Evolutionary conservation across 2,113 vertebrate species (phyloP).

Genomic region (Lampris megalopsis): DNA sequence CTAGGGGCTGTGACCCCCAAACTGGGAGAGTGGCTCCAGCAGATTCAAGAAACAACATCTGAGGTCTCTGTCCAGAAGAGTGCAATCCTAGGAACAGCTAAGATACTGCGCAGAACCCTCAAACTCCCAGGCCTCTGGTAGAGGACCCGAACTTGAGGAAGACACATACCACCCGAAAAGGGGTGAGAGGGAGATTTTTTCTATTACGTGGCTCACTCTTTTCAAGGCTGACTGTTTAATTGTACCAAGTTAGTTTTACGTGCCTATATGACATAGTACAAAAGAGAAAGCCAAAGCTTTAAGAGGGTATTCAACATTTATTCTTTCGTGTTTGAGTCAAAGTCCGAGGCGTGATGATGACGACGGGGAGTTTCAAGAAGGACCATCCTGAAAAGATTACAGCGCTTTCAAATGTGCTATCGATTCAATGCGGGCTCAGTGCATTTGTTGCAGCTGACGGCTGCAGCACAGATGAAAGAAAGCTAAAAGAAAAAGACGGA

Average conservation of each 20-base stretch:
- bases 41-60: no score
- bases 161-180: no score
- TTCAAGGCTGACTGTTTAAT: constrained; percentile 59
- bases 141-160: no score
- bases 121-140: no score
- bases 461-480: constrained; percentile 41
- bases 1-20: no score
- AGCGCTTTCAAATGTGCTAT: constrained; percentile 21
- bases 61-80: no score
- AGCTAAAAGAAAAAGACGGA: no score
- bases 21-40: no score
- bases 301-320: constrained; percentile 14
- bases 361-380: constrained; percentile 11
- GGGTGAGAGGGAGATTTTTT: no score
- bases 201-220: background rate
- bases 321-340: constrained; percentile 20
- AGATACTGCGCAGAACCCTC: no score
- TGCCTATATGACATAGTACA: constrained; percentile 27
- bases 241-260: constrained; percentile 51
- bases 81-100: no score
- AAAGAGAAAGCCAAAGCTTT: constrained; percentile 38
- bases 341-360: constrained; percentile 19
- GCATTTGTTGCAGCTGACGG: constrained; percentile 52
- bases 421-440: constrained; percentile 34
- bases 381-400: constrained; percentile 16